phyloP scores from a whole-genome alignment of 1,140 invertebrate species.

The Papilio polyxenes region DNA sequence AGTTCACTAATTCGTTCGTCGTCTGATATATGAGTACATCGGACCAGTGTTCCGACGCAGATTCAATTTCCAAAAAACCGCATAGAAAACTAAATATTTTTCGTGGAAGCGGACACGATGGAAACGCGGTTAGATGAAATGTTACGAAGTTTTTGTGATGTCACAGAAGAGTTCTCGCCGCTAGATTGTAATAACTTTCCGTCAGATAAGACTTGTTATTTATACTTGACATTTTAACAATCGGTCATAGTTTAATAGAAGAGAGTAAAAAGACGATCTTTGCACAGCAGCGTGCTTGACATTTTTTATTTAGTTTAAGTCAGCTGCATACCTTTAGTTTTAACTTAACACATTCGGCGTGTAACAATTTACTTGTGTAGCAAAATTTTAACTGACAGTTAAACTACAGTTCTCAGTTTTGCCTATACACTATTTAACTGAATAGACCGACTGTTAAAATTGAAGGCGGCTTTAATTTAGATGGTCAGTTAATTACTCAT shows the following conservation, averaged over 20 bases:
- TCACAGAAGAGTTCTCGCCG: neutral
- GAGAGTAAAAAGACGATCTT: neutral
- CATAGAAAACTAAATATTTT: conserved; percentile 27
- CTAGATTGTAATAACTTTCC: neutral
- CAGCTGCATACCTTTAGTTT: no score
- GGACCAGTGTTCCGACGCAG: conserved; percentile 3
- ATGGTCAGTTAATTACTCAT: no score
- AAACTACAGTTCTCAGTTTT: no score
- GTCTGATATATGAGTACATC: conserved; percentile 19
- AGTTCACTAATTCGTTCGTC: neutral
- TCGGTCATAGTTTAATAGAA: neutral
- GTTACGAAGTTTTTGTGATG: conserved; percentile 8
- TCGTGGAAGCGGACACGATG: neutral
- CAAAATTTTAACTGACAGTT: no score
- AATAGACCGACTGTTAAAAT: no score
- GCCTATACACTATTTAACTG: no score
- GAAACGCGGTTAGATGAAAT: conserved; percentile 5
- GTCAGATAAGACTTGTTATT: neutral
- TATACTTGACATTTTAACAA: neutral
- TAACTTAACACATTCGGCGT: no score
- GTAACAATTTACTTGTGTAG: no score
- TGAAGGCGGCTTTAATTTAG: no score
- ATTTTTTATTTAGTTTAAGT: no score
- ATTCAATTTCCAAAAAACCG: conserved; percentile 21
- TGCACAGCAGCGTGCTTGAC: no score